phyloP scores from a whole-genome alignment of 2,888 invertebrate species.

The Aromia moschata region DNA sequence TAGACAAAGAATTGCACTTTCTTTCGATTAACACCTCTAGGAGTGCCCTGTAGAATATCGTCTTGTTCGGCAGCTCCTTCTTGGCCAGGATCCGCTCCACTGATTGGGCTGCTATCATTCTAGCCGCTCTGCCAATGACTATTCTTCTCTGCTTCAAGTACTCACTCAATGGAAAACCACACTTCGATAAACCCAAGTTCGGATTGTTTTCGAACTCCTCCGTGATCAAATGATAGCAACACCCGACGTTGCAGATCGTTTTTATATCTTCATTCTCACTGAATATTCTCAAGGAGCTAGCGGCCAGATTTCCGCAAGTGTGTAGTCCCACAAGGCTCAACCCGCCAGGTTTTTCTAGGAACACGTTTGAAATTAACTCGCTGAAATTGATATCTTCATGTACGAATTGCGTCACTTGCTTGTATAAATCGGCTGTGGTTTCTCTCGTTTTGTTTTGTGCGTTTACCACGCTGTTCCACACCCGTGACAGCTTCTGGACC shows the following conservation, averaged over 20 bases:
- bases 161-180: constrained; percentile 76
- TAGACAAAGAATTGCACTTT: constrained; percentile 59
- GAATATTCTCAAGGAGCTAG: constrained; percentile 78
- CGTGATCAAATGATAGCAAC: constrained; percentile 86
- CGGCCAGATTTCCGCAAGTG: constrained; percentile 87
- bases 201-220: constrained; percentile 64
- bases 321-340: constrained; percentile 81
- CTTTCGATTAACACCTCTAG: constrained; percentile 72
- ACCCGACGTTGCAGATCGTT: constrained; percentile 83
- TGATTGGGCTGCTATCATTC: constrained; percentile 88
- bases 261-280: constrained; percentile 65
- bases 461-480: constrained; percentile 55
- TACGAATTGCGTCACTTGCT: constrained; percentile 71
- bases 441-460: constrained; percentile 36
- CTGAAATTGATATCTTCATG: constrained; percentile 68
- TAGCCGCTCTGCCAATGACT: constrained; percentile 76
- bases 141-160: constrained; percentile 66
- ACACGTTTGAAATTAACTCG: constrained; percentile 65
- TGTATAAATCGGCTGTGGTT: constrained; percentile 62
- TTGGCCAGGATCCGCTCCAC: constrained; percentile 72
- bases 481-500: constrained; percentile 62
- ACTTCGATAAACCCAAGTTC: background rate
- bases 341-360: constrained; percentile 59
- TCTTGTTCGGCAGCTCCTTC: constrained; percentile 69
- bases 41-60: constrained; percentile 80